phyloP scores from a whole-genome alignment of 2,113 vertebrate genomes.

The Oncorhynchus masou region DNA sequence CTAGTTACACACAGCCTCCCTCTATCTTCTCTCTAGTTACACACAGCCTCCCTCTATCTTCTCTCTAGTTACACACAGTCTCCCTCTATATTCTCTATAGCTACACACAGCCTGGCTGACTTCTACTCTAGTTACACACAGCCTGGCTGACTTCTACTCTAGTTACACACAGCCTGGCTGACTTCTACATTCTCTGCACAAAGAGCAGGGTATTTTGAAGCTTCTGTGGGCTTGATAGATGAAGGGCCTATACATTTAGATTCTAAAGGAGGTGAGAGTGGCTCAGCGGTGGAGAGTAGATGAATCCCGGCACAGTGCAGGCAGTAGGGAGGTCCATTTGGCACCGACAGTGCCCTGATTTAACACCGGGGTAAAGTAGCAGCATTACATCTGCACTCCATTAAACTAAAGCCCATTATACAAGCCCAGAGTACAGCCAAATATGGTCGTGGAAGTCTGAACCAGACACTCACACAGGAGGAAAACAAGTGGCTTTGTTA shows the following conservation, averaged over 20 bases:
- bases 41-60: no score
- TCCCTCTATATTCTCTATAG: no score
- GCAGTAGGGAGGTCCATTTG: background rate
- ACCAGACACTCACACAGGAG: background rate
- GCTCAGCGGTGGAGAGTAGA: background rate
- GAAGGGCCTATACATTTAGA: slow-evolving; percentile 7
- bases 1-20: no score
- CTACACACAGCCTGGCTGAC: no score
- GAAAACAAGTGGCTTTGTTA: slow-evolving; percentile 17
- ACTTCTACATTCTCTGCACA: background rate
- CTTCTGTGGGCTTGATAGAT: no score
- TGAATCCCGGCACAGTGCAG: background rate
- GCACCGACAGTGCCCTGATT: slow-evolving; percentile 47
- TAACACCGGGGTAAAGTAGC: slow-evolving; percentile 39
- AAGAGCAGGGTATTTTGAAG: background rate
- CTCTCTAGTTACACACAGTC: no score
- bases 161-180: no score
- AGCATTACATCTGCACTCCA: slow-evolving; percentile 50
- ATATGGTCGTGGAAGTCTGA: background rate
- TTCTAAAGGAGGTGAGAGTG: slow-evolving; percentile 4
- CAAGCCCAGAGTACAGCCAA: background rate
- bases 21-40: no score
- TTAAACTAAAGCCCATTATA: slow-evolving; percentile 42
- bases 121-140: no score
- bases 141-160: no score